Conservation (phyloP, 2,113 vertebrate species). For the Cinclus cinclus region DNA sequence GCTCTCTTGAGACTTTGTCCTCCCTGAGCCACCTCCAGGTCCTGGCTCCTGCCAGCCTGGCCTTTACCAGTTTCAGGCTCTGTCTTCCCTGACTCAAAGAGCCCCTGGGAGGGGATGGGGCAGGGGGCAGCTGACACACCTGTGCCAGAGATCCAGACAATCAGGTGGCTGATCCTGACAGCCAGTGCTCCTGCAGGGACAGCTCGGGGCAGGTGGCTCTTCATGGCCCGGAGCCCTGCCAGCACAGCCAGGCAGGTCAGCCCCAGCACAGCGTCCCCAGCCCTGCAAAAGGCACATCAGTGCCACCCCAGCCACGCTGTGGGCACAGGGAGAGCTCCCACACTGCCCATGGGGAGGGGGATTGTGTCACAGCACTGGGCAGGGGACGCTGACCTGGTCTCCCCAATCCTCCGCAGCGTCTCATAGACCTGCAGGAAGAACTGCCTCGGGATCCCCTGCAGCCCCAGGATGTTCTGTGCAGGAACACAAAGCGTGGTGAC, state of each 20-base stretch:
- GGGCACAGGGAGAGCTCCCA: neutral
- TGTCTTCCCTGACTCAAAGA: neutral
- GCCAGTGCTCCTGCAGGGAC: neutral
- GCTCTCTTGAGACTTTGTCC: neutral
- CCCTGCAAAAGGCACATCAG: constrained; percentile 51
- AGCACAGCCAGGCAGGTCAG: constrained; percentile 77
- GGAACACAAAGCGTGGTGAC: neutral
- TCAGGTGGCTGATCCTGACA: constrained; percentile 63
- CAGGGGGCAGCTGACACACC: constrained; percentile 66
- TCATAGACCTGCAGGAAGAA: constrained; percentile 90
- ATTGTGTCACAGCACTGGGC: neutral
- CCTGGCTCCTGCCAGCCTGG: neutral
- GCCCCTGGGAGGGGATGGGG: neutral
- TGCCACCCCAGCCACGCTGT: accelerated
- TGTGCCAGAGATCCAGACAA: constrained; percentile 84
- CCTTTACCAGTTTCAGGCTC: neutral
- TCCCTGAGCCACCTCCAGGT: neutral
- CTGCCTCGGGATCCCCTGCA: constrained; percentile 81
- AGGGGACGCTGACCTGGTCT: constrained; percentile 77
- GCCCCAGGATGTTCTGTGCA: constrained; percentile 88
- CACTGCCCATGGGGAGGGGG: accelerated
- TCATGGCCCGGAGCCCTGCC: constrained; percentile 78
- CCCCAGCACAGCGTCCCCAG: constrained; percentile 22
- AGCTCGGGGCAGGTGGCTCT: constrained; percentile 53
- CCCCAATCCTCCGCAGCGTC: constrained; percentile 79